Percentiles rank a stretch among this genome's conserved stretches.
Evolutionary conservation across 2,113 vertebrate genomes (phyloP).

Genomic region (Guaruba guarouba): DNA sequence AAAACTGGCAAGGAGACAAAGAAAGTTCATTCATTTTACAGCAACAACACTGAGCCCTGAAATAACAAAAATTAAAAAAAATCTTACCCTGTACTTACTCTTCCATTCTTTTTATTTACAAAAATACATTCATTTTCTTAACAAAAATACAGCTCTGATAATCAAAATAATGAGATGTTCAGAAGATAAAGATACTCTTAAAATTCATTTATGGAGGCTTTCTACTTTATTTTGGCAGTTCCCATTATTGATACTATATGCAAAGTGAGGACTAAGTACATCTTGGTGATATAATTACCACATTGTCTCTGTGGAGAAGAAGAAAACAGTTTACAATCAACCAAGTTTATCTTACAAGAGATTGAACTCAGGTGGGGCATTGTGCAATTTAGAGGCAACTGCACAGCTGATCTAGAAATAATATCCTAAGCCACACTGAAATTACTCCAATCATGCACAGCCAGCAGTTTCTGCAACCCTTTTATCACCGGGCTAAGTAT

Average conservation of each 20-base stretch:
- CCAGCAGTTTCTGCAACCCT: not conserved
- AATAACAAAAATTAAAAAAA: not conserved
- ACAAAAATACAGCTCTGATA: not conserved
- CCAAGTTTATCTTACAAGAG: not conserved
- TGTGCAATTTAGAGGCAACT: not conserved
- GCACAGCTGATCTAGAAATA: not conserved
- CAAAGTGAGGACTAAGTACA: not conserved
- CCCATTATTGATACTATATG: not conserved
- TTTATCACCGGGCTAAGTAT: not conserved
- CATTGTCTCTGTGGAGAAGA: not conserved
- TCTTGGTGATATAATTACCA: not conserved
- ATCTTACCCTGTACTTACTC: not conserved
- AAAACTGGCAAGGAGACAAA: not conserved
- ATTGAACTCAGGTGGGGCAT: not conserved
- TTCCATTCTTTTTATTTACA: not conserved
- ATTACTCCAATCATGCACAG: not conserved
- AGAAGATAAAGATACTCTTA: not conserved
- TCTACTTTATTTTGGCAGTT: not conserved
- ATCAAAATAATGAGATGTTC: not conserved
- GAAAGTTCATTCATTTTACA: not conserved
- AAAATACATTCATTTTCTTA: not conserved
- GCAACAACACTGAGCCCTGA: not conserved
- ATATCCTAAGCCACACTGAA: not conserved
- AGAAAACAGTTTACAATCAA: not conserved
- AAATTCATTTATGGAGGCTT: not conserved